phyloP scores from a whole-genome alignment of 2,888 invertebrate genomes.

The Fragum fragum region DNA sequence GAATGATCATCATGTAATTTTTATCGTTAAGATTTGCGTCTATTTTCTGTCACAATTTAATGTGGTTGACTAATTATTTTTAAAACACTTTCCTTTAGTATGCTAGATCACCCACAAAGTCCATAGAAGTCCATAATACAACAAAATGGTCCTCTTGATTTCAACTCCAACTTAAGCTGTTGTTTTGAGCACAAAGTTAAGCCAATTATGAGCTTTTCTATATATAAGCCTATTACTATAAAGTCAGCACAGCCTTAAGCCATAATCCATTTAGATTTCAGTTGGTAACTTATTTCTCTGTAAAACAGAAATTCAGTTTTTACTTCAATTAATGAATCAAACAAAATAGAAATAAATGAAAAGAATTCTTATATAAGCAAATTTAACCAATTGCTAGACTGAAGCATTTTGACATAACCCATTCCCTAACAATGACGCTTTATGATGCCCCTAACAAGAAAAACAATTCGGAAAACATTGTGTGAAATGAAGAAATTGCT shows the following conservation, averaged over 20 bases:
- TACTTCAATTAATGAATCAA: no score
- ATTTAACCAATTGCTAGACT: not conserved
- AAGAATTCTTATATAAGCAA: no score
- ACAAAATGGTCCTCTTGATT: not conserved
- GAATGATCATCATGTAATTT: constrained; percentile 18
- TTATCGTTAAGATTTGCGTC: constrained; percentile 21
- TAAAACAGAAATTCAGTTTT: no score
- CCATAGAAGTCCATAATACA: no score
- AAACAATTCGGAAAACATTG: no score
- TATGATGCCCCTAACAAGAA: no score
- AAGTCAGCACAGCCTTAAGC: not conserved
- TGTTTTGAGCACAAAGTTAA: not conserved
- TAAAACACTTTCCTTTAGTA: not conserved
- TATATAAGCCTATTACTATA: not conserved
- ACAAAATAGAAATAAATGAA: no score
- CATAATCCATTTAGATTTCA: not conserved
- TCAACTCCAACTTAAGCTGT: not conserved
- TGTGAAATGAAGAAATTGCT: no score
- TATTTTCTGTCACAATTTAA: constrained; percentile 14
- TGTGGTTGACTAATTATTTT: not conserved
- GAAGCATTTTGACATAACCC: not conserved
- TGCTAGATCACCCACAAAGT: not conserved
- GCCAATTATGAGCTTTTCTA: not conserved
- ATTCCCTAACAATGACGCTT: no score
- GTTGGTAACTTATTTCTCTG: not conserved